phyloP scores from a whole-genome alignment of 2,113 vertebrate species.

The Prionailurus viverrinus region DNA sequence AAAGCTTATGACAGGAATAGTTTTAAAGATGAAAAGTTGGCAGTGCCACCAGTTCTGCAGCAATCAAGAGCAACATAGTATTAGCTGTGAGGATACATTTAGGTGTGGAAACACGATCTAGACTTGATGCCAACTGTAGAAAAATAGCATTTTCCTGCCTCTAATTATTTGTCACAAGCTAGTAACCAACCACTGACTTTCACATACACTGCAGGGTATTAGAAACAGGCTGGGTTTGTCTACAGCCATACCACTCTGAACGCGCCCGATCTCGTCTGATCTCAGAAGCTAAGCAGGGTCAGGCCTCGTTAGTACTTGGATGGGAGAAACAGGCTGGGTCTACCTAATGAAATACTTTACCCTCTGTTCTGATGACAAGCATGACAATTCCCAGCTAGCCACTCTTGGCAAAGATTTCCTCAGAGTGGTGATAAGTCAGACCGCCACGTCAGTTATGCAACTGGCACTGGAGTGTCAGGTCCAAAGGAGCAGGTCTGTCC shows the following conservation, averaged over 20 bases:
- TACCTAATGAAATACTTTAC: neutral
- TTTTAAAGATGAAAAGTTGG: neutral
- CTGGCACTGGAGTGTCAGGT: neutral
- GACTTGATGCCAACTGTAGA: neutral
- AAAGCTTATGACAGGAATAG: neutral
- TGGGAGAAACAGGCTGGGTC: neutral
- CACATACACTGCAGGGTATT: neutral
- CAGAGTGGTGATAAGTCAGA: neutral
- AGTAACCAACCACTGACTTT: neutral
- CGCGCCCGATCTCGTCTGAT: too few relatives aligned
- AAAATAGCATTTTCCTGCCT: neutral
- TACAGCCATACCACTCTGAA: too few relatives aligned
- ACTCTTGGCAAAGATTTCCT: neutral
- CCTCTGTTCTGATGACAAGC: neutral
- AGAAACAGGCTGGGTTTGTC: neutral
- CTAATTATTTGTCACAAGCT: neutral
- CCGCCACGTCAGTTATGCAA: fast-evolving
- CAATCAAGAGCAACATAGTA: neutral
- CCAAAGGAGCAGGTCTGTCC: neutral
- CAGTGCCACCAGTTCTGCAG: neutral
- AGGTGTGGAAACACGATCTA: neutral
- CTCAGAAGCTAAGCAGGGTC: too few relatives aligned
- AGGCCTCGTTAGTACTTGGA: too few relatives aligned
- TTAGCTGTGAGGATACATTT: neutral
- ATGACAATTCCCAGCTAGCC: neutral